These are phyloP conservation scores for Hemistola chrysoprasaria DNA, from an alignment of 2,888 invertebrate species.

Conservation along the genomic window DNA sequence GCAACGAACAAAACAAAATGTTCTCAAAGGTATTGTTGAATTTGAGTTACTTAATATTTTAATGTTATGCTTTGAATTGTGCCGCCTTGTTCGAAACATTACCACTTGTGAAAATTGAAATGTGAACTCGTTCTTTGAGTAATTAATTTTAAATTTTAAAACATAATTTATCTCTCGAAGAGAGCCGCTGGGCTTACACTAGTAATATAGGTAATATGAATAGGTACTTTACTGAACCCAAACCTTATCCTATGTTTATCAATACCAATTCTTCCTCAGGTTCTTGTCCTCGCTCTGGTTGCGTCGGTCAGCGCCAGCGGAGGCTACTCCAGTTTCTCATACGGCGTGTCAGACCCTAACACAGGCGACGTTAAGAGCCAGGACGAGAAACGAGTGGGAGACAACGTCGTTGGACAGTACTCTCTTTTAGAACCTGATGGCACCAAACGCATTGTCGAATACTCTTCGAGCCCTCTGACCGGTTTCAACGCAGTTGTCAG, in stretches of 20 bases:
- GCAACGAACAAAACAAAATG: slow-evolving; percentile 46
- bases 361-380: slow-evolving; percentile 79
- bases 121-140: slow-evolving; percentile 3
- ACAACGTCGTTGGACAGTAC: slow-evolving; percentile 73
- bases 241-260: no score
- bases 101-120: slow-evolving; percentile 12
- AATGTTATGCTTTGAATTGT: slow-evolving; percentile 18
- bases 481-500: slow-evolving; percentile 78
- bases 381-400: slow-evolving; percentile 71
- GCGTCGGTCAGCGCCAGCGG: slow-evolving; percentile 49
- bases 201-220: no score
- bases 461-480: slow-evolving; percentile 67
- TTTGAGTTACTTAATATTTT: slow-evolving; percentile 21
- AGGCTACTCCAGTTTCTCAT: slow-evolving; percentile 67
- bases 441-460: slow-evolving; percentile 72
- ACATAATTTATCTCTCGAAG: no score
- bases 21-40: slow-evolving; percentile 49
- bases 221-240: no score
- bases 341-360: slow-evolving; percentile 74
- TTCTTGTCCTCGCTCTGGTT: slow-evolving; percentile 45
- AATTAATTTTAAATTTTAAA: slow-evolving; percentile 2
- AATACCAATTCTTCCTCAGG: slow-evolving; percentile 47
- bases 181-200: no score
- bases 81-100: slow-evolving; percentile 10
- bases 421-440: slow-evolving; percentile 75